Conservation (phyloP, 2,797 vertebrate genomes). For the Australoheros facetus region DNA sequence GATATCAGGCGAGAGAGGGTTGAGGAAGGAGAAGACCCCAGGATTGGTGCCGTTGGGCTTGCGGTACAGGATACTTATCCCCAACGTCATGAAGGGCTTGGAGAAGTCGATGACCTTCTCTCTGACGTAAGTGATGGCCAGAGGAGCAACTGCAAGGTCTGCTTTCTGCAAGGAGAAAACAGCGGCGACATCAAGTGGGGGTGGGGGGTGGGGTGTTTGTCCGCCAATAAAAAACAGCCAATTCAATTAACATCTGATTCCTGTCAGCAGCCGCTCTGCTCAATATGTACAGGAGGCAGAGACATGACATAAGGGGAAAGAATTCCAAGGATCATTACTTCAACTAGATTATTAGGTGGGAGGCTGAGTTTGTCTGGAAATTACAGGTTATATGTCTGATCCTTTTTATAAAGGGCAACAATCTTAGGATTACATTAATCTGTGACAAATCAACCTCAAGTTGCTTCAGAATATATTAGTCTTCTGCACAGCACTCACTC, state of each 20-base stretch:
- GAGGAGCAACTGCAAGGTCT: slow-evolving; percentile 95
- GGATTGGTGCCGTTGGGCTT: slow-evolving; percentile 99
- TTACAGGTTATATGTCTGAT: slow-evolving; percentile 48
- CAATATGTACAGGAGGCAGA: slow-evolving; percentile 38
- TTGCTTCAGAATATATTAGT: slow-evolving; percentile 36
- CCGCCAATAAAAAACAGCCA: slow-evolving; percentile 30
- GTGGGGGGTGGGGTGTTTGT: not conserved
- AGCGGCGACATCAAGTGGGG: not conserved
- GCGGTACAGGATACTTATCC: slow-evolving; percentile 99
- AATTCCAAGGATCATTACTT: slow-evolving; percentile 46
- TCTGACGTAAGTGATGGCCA: slow-evolving; percentile 98
- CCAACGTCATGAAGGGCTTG: slow-evolving; percentile 99
- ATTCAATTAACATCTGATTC: slow-evolving; percentile 66
- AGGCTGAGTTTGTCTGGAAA: slow-evolving; percentile 42
- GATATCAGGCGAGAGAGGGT: slow-evolving; percentile 96
- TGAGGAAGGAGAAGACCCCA: slow-evolving; percentile 93
- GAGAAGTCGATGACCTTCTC: slow-evolving; percentile 99
- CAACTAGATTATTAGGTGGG: slow-evolving; percentile 40
- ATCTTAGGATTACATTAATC: slow-evolving; percentile 54
- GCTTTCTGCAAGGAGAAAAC: slow-evolving; percentile 87
- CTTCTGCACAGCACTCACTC: not conserved
- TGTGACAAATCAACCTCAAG: slow-evolving; percentile 37
- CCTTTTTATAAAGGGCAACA: slow-evolving; percentile 33
- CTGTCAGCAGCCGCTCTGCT: slow-evolving; percentile 45
- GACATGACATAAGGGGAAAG: slow-evolving; percentile 8